phyloP scores from a whole-genome alignment of 2,113 vertebrate genomes.

The Illadopsis cleaveri region DNA sequence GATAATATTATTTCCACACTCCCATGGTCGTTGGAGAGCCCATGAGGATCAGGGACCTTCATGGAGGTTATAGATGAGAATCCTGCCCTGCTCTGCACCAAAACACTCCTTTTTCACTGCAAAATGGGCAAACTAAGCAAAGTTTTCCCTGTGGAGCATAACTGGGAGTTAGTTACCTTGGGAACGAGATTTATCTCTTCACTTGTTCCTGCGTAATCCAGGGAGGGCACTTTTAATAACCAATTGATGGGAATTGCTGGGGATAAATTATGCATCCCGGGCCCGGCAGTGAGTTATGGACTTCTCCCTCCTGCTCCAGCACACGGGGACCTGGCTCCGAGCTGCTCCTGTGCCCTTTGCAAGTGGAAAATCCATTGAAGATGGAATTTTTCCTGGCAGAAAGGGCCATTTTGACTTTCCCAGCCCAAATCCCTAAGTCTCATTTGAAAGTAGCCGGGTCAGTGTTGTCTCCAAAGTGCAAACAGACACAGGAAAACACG shows the following conservation, averaged over 20 bases:
- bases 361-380: not conserved
- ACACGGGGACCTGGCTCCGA: not conserved
- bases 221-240: constrained; percentile 79
- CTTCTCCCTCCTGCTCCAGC: constrained; percentile 10
- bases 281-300: constrained; percentile 68
- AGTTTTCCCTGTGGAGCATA: not conserved
- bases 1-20: not conserved
- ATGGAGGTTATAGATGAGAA: accelerated
- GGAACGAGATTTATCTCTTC: constrained; percentile 75
- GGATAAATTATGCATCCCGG: constrained; percentile 77
- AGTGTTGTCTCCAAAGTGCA: not conserved
- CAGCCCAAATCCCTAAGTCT: not conserved
- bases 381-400: not conserved
- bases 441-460: not conserved
- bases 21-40: not conserved
- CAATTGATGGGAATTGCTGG: constrained; percentile 78
- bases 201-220: constrained; percentile 61
- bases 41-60: not conserved
- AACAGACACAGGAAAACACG: not conserved
- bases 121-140: not conserved
- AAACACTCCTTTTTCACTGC: not conserved
- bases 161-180: constrained; percentile 68
- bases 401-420: not conserved
- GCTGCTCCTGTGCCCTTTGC: not conserved
- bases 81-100: not conserved